Evolutionary conservation across 2,113 vertebrate species (phyloP).

Genomic region (Carassius auratus): DNA sequence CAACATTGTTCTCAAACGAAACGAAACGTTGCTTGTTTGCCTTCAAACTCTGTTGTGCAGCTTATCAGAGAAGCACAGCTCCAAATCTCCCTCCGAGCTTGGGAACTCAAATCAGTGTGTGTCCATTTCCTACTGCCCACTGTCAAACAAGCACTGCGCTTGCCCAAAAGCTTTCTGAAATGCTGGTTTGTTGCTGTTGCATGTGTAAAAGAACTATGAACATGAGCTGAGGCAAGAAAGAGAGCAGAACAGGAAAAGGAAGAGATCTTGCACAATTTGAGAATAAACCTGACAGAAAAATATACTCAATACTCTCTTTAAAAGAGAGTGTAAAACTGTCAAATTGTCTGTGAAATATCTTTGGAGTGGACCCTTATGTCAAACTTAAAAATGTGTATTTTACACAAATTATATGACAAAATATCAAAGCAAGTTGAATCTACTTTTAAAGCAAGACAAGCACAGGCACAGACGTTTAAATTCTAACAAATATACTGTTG

Average conservation of each 20-base stretch:
- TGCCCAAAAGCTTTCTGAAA: slow-evolving; percentile 38
- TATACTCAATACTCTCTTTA: not conserved
- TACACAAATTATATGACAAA: not conserved
- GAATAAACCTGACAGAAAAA: not conserved
- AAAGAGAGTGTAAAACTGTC: too few species aligned
- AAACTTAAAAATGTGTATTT: too few species aligned
- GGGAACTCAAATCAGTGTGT: slow-evolving; percentile 63
- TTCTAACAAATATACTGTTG: too few species aligned
- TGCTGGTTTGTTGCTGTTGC: not conserved
- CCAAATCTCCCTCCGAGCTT: slow-evolving; percentile 55
- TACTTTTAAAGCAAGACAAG: not conserved
- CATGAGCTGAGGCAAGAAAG: not conserved
- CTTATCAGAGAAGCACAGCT: slow-evolving; percentile 70
- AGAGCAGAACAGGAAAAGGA: not conserved
- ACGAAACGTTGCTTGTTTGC: slow-evolving; percentile 66
- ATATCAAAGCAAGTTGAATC: not conserved
- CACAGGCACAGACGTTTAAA: too few species aligned
- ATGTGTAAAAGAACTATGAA: not conserved
- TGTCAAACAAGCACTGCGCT: slow-evolving; percentile 37
- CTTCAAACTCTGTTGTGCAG: slow-evolving; percentile 59
- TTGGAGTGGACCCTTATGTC: too few species aligned
- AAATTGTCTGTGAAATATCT: too few species aligned
- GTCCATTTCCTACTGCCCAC: slow-evolving; percentile 57
- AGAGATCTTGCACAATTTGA: not conserved
- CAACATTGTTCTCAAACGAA: slow-evolving; percentile 70